Evolutionary conservation across 2,888 invertebrate species (phyloP).

Genomic region (Dicranocentrus wangi): DNA sequence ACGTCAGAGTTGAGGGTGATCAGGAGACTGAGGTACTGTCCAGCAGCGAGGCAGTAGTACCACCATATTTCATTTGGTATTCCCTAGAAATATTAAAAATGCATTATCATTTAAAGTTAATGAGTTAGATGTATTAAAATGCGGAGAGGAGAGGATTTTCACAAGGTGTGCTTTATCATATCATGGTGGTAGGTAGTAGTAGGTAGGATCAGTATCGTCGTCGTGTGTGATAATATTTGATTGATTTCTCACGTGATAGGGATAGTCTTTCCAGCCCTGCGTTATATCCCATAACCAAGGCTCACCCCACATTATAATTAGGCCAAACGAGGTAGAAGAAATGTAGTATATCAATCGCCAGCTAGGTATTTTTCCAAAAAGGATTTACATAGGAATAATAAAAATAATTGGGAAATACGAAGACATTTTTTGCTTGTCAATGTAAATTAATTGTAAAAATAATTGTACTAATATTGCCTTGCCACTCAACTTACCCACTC

Average conservation of each 20-base stretch:
- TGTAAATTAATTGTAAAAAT: not conserved
- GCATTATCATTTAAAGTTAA: not conserved
- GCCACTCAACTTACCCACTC: constrained; percentile 78
- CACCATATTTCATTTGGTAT: constrained; percentile 9
- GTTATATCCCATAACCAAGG: not conserved
- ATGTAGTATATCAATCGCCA: constrained; percentile 24
- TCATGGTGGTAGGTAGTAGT: no score
- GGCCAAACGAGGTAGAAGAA: not conserved
- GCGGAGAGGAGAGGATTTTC: not conserved
- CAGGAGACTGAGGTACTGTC: constrained; percentile 10
- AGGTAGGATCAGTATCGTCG: no score
- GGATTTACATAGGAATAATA: no score
- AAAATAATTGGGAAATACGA: not conserved
- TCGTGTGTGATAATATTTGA: not conserved
- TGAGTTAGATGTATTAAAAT: not conserved
- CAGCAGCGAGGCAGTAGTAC: constrained; percentile 1
- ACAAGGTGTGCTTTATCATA: not conserved
- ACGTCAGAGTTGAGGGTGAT: constrained; percentile 89
- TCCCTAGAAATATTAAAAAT: not conserved
- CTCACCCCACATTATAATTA: not conserved
- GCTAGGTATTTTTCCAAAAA: no score
- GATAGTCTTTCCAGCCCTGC: constrained; percentile 1
- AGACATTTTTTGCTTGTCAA: not conserved
- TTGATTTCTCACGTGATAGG: constrained; percentile 17
- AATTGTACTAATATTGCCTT: not conserved